These are phyloP conservation scores for Resseliella maxima DNA, from an alignment of 2,888 invertebrate genomes.

Conservation along the genomic window DNA sequence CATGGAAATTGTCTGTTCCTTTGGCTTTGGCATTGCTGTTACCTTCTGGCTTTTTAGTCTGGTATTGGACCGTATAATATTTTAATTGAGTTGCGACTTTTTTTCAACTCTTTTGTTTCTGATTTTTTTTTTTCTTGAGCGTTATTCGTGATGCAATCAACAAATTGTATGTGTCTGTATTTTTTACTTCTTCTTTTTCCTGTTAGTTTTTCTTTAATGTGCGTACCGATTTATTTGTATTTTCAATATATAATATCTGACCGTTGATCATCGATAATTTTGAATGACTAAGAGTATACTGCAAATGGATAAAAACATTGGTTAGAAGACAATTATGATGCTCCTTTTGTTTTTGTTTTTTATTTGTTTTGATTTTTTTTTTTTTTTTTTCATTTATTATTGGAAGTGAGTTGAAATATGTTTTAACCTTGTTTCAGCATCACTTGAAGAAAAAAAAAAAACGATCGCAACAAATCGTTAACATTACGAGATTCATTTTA, in stretches of 20 bases:
- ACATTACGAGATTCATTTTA: not conserved
- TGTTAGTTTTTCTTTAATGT: not conserved
- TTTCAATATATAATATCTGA: not conserved
- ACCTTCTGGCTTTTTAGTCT: not conserved
- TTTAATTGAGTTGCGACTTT: slow-evolving; percentile 36
- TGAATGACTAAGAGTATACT: not conserved
- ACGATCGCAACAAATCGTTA: not conserved
- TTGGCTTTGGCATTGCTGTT: not conserved
- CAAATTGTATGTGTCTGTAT: not conserved
- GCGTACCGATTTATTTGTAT: slow-evolving; percentile 30
- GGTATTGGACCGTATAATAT: slow-evolving; percentile 18
- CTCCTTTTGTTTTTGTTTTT: slow-evolving; percentile 20
- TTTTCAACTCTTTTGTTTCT: not conserved
- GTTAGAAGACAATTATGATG: slow-evolving; percentile 32
- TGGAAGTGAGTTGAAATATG: not conserved
- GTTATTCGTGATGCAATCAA: slow-evolving; percentile 1
- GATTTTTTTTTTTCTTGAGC: not conserved
- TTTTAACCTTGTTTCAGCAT: slow-evolving; percentile 17
- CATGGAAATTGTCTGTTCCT: not conserved
- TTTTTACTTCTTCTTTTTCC: not conserved
- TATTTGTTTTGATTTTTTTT: not conserved
- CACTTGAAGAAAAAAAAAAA: not conserved
- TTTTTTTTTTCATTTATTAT: too few species aligned
- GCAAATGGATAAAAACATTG: not conserved
- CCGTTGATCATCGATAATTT: slow-evolving; percentile 13